These are phyloP conservation scores for Drosophila siamana DNA, from an alignment of 2,888 invertebrate species.

Conservation along the genomic window DNA sequence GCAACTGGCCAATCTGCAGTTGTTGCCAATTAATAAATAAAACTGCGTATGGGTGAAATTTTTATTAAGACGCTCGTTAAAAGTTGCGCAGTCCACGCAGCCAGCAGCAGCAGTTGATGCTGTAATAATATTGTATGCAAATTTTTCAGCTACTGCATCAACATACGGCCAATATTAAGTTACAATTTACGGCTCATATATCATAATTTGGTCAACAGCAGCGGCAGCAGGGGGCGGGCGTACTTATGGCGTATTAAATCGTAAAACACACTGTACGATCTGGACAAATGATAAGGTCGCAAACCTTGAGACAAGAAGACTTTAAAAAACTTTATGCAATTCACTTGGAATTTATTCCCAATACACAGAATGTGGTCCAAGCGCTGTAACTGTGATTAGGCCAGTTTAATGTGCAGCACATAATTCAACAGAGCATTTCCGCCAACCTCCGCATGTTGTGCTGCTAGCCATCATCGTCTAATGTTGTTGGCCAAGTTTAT, in stretches of 20 bases:
- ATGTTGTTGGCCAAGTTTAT: conserved; percentile 45
- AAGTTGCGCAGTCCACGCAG: conserved; percentile 57
- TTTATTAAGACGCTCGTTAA: conserved; percentile 68
- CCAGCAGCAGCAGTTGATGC: no score
- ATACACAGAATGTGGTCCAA: conserved; percentile 2
- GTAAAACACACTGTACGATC: conserved; percentile 59
- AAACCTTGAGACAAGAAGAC: conserved; percentile 25
- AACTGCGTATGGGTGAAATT: conserved; percentile 47
- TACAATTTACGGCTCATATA: conserved; percentile 79
- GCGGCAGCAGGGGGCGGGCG: conserved; percentile 47
- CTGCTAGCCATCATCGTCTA: conserved; percentile 30
- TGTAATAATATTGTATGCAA: conserved; percentile 79
- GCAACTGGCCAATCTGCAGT: conserved; percentile 24
- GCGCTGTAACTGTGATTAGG: conserved; percentile 11
- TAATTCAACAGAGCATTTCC: conserved; percentile 32
- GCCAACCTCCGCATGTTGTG: conserved; percentile 8
- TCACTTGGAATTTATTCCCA: neutral
- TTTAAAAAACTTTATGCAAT: conserved; percentile 30
- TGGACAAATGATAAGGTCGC: conserved; percentile 23
- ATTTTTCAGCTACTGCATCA: conserved; percentile 60
- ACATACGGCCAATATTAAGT: conserved; percentile 60
- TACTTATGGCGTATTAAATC: conserved; percentile 72
- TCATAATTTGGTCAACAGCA: conserved; percentile 70
- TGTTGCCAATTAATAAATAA: conserved; percentile 69
- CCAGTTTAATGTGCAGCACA: conserved; percentile 9